Conservation (phyloP, 2,113 vertebrate species). For the Dasyurus viverrinus region DNA sequence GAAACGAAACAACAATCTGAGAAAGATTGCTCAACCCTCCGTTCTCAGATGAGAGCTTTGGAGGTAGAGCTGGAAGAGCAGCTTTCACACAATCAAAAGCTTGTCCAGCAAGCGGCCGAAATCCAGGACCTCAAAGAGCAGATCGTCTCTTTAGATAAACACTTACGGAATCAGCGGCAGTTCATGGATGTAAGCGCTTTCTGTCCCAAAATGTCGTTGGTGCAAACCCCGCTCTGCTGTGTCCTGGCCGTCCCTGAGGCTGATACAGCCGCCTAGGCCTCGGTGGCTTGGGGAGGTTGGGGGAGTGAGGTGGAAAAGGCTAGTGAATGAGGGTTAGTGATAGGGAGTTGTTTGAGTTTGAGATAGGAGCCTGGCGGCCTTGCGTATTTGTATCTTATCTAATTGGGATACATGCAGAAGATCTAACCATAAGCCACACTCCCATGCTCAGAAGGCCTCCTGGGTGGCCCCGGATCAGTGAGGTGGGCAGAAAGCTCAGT, state of each 20-base stretch:
- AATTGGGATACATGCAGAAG: background rate
- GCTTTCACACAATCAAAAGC: constrained; percentile 84
- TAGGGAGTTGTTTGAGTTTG: too few species aligned
- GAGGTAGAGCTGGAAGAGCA: constrained; percentile 95
- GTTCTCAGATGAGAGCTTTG: constrained; percentile 86
- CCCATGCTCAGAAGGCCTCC: too few species aligned
- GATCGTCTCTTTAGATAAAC: constrained; percentile 93
- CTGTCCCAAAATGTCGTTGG: background rate
- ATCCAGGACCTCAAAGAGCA: constrained; percentile 90
- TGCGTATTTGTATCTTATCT: background rate
- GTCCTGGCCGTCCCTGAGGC: too few species aligned
- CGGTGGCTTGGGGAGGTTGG: too few species aligned
- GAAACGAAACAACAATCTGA: constrained; percentile 93
- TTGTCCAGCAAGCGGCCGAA: constrained; percentile 84
- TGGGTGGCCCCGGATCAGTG: background rate
- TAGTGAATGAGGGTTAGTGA: background rate
- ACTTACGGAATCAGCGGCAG: constrained; percentile 92
- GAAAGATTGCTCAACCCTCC: constrained; percentile 88
- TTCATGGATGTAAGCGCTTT: constrained; percentile 93
- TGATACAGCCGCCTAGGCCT: too few species aligned
- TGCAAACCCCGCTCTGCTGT: too few species aligned
- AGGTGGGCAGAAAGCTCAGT: too few species aligned
- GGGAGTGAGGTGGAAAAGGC: too few species aligned
- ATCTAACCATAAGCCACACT: too few species aligned
- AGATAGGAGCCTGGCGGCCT: background rate